Conservation (phyloP, 2,888 invertebrate genomes). For the Drosophila peninsularis region DNA sequence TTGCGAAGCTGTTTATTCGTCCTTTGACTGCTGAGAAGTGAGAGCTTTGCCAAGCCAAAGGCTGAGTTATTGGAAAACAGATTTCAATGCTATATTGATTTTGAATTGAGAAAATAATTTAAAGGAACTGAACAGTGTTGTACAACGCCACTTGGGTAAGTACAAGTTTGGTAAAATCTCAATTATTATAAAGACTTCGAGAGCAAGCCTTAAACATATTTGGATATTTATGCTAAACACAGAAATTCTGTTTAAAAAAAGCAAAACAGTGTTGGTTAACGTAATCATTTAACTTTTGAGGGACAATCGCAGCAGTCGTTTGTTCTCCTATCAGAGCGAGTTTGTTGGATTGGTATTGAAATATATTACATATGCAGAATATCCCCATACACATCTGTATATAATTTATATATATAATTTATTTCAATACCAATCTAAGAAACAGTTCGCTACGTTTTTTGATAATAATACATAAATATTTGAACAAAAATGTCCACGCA, state of each 20-base stretch:
- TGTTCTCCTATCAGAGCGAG: background rate
- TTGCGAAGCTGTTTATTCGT: too few relatives aligned
- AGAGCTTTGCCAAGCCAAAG: background rate
- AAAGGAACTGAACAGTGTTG: background rate
- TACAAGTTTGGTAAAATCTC: background rate
- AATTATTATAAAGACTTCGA: background rate
- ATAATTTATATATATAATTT: background rate
- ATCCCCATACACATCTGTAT: background rate
- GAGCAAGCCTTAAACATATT: too few relatives aligned
- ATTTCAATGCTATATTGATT: background rate
- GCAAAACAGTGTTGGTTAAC: background rate
- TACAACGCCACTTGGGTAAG: background rate
- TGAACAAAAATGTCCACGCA: slow-evolving; percentile 36
- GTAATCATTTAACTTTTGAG: background rate
- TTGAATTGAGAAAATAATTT: too few relatives aligned
- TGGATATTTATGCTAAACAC: too few relatives aligned
- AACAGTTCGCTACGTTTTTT: background rate
- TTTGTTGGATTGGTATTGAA: background rate
- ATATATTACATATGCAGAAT: background rate
- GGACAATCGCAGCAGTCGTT: background rate
- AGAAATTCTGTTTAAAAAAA: background rate
- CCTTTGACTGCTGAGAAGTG: background rate
- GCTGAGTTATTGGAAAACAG: too few relatives aligned
- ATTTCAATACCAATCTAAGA: background rate
- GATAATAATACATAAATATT: background rate